Evolutionary conservation across 2,888 invertebrate species (phyloP).

Genomic region (Catocala fraxini): DNA sequence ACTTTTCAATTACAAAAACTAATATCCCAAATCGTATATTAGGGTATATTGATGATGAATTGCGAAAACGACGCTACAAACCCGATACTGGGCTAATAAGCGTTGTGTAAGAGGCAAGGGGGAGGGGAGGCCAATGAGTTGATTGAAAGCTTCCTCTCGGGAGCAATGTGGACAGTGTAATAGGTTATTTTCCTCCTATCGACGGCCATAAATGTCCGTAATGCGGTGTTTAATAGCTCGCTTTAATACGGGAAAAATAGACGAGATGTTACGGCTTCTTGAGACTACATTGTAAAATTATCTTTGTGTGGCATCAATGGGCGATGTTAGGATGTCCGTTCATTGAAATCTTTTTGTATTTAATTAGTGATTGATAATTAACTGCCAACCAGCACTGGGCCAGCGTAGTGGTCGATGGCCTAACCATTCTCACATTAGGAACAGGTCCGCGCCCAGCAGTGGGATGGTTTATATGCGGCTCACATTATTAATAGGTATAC

Average conservation of each 20-base stretch:
- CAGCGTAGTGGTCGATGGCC: too few relatives aligned
- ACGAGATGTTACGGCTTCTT: conserved; percentile 5
- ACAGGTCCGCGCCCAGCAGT: too few relatives aligned
- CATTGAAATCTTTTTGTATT: too few relatives aligned
- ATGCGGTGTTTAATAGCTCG: conserved; percentile 38
- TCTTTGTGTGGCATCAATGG: too few relatives aligned
- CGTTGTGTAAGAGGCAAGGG: conserved; percentile 15
- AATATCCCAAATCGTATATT: conserved; percentile 62
- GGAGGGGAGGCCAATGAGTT: conserved; percentile 50
- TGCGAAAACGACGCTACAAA: conserved; percentile 55
- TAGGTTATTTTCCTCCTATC: conserved; percentile 53
- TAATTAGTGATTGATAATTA: too few relatives aligned
- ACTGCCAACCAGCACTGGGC: too few relatives aligned
- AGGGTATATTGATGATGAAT: conserved; percentile 60
- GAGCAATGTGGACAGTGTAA: conserved; percentile 49
- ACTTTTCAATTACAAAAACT: conserved; percentile 13
- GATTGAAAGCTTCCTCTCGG: conserved; percentile 63
- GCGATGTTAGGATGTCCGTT: too few relatives aligned
- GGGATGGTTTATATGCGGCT: too few relatives aligned
- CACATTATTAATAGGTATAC: too few relatives aligned
- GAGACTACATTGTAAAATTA: neutral
- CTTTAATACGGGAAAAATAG: conserved; percentile 23
- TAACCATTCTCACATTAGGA: too few relatives aligned
- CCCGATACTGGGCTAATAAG: conserved; percentile 62
- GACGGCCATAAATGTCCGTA: conserved; percentile 44